phyloP scores from a whole-genome alignment of 2,888 invertebrate genomes.

The Drosophila suboccidentalis region DNA sequence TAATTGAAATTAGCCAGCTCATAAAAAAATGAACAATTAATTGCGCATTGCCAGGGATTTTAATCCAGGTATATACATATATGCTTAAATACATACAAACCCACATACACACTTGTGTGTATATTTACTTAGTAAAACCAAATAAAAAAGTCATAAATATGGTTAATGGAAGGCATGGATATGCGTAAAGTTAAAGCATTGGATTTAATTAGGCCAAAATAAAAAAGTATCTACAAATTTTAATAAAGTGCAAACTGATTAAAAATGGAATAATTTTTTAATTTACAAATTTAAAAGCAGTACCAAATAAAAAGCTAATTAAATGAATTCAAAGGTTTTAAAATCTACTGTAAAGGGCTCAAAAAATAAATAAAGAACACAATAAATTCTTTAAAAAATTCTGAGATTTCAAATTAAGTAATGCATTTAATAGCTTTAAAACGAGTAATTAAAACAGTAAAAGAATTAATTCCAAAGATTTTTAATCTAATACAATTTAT shows the following conservation, averaged over 20 bases:
- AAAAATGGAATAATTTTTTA: too few relatives aligned
- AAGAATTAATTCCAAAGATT: too few relatives aligned
- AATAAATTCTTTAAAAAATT: too few relatives aligned
- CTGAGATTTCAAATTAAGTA: too few relatives aligned
- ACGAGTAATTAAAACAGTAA: too few relatives aligned
- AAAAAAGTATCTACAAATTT: not conserved
- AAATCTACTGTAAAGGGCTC: too few relatives aligned
- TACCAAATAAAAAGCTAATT: too few relatives aligned
- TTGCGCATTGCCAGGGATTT: constrained; percentile 26
- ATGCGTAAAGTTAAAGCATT: not conserved
- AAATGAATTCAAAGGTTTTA: too few relatives aligned
- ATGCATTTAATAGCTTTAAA: too few relatives aligned
- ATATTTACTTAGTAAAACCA: not conserved
- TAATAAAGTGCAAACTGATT: not conserved
- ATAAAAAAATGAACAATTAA: constrained; percentile 34
- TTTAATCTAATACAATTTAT: too few relatives aligned
- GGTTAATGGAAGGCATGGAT: not conserved
- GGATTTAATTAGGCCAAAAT: not conserved
- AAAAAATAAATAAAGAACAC: too few relatives aligned
- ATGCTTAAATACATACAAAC: not conserved
- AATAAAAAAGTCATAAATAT: not conserved
- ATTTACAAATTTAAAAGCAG: too few relatives aligned
- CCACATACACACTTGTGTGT: not conserved
- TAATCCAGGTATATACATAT: constrained; percentile 11
- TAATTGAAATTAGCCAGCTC: constrained; percentile 48